Evolutionary conservation across 2,113 vertebrate species (phyloP).

Genomic region (Oostethus manadensis): DNA sequence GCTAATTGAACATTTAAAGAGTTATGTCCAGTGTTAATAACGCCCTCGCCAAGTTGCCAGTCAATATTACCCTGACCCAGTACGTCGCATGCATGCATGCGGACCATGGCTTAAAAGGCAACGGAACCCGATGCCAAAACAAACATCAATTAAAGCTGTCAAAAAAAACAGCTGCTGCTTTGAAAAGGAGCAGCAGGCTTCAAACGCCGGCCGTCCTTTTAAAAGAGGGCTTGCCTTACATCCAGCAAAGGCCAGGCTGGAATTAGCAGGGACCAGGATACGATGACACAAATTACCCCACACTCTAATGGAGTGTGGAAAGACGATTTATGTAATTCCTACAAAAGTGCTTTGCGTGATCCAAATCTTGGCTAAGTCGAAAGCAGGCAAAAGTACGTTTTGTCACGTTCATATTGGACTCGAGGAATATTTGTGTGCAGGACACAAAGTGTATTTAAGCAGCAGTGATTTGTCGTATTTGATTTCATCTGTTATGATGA

Average conservation of each 20-base stretch:
- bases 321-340: conserved; percentile 28
- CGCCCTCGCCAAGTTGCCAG: conserved; percentile 66
- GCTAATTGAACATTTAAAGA: too few species aligned
- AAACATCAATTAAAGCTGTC: conserved; percentile 83
- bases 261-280: conserved; percentile 62
- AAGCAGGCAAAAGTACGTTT: conserved; percentile 10
- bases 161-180: conserved; percentile 81
- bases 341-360: neutral
- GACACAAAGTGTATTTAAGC: too few species aligned
- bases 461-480: too few species aligned
- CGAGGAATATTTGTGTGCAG: too few species aligned
- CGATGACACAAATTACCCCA: conserved; percentile 52
- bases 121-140: conserved; percentile 75
- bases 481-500: too few species aligned
- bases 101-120: conserved; percentile 77
- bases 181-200: conserved; percentile 77
- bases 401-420: conserved; percentile 8
- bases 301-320: conserved; percentile 44
- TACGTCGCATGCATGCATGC: conserved; percentile 53
- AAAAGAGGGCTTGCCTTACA: conserved; percentile 62
- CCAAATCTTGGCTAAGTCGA: neutral
- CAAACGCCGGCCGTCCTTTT: conserved; percentile 68
- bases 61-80: conserved; percentile 71
- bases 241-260: conserved; percentile 67
- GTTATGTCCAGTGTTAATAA: conserved; percentile 68